Evolutionary conservation across 2,797 vertebrate genomes (phyloP), one percentile per base, ranked within the genome.

Genomic region (Erpetoichthys calabaricus): DNA sequence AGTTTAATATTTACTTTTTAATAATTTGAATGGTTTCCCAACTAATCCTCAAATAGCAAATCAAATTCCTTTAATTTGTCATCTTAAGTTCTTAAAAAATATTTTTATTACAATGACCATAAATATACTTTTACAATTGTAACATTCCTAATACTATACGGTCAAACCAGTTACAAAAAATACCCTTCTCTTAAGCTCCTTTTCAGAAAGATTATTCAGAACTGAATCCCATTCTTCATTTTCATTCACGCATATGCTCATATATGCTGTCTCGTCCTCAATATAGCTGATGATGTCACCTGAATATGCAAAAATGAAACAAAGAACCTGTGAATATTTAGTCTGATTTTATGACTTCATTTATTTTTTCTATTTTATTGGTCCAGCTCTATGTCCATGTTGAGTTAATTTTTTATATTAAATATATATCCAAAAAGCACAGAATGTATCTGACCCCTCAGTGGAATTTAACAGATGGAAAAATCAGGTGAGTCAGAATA

Each of bases 181-280:
- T 75, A 94, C 94, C 90, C 90, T 97, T 64, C 84, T 75, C 70
- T 74, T 86, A 61, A 97, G 91, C 66, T 97, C 90, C 69, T 87
- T 78, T 58, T 83, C 66, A 65, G 88, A 86, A 47, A 92, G 83
- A 52, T 79, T 83, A 45, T 86, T 82, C 62, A 86, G 66, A 62
- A 88, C 83, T 51, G 85, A 75, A 56, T 78, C 82, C 59, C 80
- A 76, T 7, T 66, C 77, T 65, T 60, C 75, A 53, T 70, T 73
- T 10, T 91, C 89, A 60, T 82, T 85, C 57, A 97, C 77, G 73
- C 90, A 95, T 72, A 98, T 95, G 66, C 92, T 99, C 83, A 99
- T 87, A 47, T 99, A 99, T 52, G 96, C 95, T 1, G 96, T 98
- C 75, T 97, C 92, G 70, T 98, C 92, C 3, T 90, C 89, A 60